phyloP scores from a whole-genome alignment of 2,888 invertebrate genomes.

The Microctonus hyperodae region DNA sequence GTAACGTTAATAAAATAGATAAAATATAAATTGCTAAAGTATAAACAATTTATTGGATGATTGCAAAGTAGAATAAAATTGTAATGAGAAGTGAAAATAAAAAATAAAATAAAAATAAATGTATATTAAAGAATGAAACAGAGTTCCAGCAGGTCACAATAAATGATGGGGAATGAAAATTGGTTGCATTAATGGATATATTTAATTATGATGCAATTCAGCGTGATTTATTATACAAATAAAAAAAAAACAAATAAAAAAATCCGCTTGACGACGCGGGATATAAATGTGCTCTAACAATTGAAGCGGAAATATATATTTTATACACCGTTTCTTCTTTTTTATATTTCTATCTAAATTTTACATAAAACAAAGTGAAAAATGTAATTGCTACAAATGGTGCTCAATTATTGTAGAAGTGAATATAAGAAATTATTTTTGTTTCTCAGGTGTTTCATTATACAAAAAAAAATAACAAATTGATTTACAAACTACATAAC shows the following conservation, averaged over 20 bases:
- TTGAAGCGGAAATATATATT: too few species aligned
- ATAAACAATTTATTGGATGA: not conserved
- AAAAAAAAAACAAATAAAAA: not conserved
- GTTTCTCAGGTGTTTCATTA: too few species aligned
- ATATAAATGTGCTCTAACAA: not conserved
- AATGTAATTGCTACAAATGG: not conserved
- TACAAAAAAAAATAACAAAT: too few species aligned
- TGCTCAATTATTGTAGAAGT: not conserved
- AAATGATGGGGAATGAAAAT: constrained; percentile 22
- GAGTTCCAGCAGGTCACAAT: constrained; percentile 55
- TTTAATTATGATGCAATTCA: not conserved
- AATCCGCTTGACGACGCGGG: not conserved
- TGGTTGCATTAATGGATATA: constrained; percentile 4
- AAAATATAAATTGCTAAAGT: not conserved
- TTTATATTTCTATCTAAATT: not conserved
- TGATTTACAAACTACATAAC: too few species aligned
- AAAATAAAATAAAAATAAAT: constrained; percentile 20
- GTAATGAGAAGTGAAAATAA: too few species aligned
- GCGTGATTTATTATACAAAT: not conserved
- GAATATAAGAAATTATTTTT: too few species aligned
- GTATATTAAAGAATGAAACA: constrained; percentile 29
- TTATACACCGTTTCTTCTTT: not conserved
- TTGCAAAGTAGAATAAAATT: too few species aligned
- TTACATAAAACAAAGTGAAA: too few species aligned
- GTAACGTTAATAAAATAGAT: too few species aligned